Evolutionary conservation across 2,888 invertebrate genomes (phyloP), one percentile per base, ranked within the genome.

Genomic region (Lasius platythorax): DNA sequence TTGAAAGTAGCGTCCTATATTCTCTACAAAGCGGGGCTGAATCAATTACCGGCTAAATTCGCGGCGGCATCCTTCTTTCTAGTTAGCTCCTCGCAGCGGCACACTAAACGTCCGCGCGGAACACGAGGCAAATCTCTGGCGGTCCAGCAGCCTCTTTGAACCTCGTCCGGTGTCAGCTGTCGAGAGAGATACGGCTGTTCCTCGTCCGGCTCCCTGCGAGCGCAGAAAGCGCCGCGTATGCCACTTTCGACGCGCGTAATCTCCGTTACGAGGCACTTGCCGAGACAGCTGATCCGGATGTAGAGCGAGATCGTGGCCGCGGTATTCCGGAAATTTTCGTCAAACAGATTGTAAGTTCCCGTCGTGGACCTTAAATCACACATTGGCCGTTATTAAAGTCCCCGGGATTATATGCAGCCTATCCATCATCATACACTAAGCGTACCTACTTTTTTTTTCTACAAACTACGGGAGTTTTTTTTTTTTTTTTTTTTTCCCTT

Each of bases 181-280:
- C 89, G 90, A 67, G 91, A 91, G 63, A 92, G 92, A 87, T 94
- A 94, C 0, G 90, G 91, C 78, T 87, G 74, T 23, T 15, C 63
- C 46, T 91, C 84, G 76, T 91, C 93, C n/a, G 84, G 88, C 30
- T 94, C 93, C 64, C 92, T 93, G 37, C 91, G 91, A 0, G 87
- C 92, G 72, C 91, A 92, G 70, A 94, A 94, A 40, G 87, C 84
- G 6, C 56, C 66, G 3, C 63, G 46, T 30, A 63, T 61, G 46
- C 1, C 50, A 58, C 72, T 83, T 33, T 58, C 28, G 0, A 88
- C 87, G 5, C 46, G 63, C 30, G 92, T 89, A 56, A 94, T 89
- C 82, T 94, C 94, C 9, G 94, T 94, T 63, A 92, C 89, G 33
- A 94, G 85, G 58, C 92, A 91, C 56, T 91, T 91, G 9, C 94